Conservation (phyloP, 1,140 invertebrate genomes). For the Augochlora pura region DNA sequence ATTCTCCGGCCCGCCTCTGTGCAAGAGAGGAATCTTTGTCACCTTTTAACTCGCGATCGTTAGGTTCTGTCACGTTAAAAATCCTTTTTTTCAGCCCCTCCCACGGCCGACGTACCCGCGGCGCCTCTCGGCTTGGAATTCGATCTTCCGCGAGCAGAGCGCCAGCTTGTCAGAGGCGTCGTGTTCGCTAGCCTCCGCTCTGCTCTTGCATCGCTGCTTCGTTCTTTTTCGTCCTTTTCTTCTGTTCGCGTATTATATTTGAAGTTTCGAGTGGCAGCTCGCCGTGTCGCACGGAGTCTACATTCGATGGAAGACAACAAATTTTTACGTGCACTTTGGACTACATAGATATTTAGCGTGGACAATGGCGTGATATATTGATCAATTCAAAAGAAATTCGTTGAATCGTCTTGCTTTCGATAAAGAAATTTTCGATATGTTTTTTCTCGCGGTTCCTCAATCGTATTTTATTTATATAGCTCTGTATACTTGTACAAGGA, state of each 20-base stretch:
- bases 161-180: neutral
- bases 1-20: slow-evolving; percentile 17
- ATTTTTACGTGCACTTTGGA: too few species aligned
- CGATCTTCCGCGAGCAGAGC: neutral
- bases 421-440: too few species aligned
- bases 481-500: too few species aligned
- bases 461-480: too few species aligned
- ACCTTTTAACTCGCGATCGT: slow-evolving; percentile 27
- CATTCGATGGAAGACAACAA: too few species aligned
- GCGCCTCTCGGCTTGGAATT: slow-evolving; percentile 1
- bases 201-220: neutral
- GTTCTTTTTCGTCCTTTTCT: too few species aligned
- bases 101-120: neutral
- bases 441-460: too few species aligned
- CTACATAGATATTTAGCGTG: too few species aligned
- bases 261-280: neutral
- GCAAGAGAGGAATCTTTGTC: slow-evolving; percentile 9
- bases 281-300: too few species aligned
- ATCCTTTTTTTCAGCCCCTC: neutral
- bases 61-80: neutral
- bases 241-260: neutral
- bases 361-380: too few species aligned
- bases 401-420: too few species aligned
- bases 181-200: neutral
- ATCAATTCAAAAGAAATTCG: too few species aligned